Evolutionary conservation across 1,140 invertebrate species (phyloP).

Genomic region (Charaxes varanes): DNA sequence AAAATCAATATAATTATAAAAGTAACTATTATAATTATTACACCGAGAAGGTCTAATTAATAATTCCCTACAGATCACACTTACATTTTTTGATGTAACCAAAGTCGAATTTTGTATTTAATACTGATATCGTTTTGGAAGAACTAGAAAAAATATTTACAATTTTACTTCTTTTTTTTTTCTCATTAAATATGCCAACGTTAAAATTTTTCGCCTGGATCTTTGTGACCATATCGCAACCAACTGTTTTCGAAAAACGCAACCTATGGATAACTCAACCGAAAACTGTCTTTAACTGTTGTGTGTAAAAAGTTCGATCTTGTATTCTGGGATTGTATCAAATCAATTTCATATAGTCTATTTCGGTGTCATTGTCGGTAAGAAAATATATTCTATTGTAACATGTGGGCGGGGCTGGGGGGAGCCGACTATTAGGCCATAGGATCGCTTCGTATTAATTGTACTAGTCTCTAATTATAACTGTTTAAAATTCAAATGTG

Average conservation of each 20-base stretch:
- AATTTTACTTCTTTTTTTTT: slow-evolving; percentile 39
- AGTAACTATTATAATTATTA: slow-evolving; percentile 56
- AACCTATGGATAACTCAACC: slow-evolving; percentile 46
- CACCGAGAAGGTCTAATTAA: slow-evolving; percentile 59
- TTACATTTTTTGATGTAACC: slow-evolving; percentile 71
- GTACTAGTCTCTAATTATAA: too few species aligned
- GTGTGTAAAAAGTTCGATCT: slow-evolving; percentile 73
- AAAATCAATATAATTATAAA: slow-evolving; percentile 23
- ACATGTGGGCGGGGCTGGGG: slow-evolving; percentile 43
- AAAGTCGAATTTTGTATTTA: slow-evolving; percentile 73
- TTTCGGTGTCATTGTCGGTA: slow-evolving; percentile 63
- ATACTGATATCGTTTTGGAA: slow-evolving; percentile 74
- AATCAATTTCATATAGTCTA: slow-evolving; percentile 69
- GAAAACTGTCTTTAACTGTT: slow-evolving; percentile 48
- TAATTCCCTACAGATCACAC: slow-evolving; percentile 69
- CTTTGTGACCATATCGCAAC: slow-evolving; percentile 67
- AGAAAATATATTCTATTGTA: slow-evolving; percentile 72
- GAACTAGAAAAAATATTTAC: slow-evolving; percentile 72
- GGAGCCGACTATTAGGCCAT: slow-evolving; percentile 26
- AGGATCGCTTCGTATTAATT: background rate
- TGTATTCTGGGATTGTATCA: slow-evolving; percentile 73
- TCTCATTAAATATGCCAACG: slow-evolving; percentile 61
- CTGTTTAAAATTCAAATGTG: too few species aligned
- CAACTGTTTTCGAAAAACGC: slow-evolving; percentile 56
- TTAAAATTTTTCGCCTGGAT: slow-evolving; percentile 63